These are phyloP conservation scores for Drosophila affinis DNA, from an alignment of 2,888 invertebrate genomes.

Conservation along the genomic window DNA sequence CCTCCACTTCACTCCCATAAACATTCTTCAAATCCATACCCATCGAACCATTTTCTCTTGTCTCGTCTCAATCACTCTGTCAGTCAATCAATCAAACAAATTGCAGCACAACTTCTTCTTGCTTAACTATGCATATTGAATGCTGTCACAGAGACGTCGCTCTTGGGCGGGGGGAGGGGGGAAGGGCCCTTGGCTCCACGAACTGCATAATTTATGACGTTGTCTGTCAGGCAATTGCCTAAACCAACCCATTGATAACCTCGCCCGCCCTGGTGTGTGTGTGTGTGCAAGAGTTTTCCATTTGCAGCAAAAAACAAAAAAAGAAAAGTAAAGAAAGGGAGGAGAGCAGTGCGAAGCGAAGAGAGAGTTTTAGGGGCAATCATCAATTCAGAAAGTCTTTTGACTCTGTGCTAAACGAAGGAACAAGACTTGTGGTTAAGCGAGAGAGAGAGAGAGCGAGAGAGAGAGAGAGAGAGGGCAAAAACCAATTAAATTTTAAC, in stretches of 20 bases:
- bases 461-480: slow-evolving; percentile 5
- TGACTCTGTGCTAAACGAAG: slow-evolving; percentile 33
- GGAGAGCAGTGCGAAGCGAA: neutral
- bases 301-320: slow-evolving; percentile 7
- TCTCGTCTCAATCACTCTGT: slow-evolving; percentile 58
- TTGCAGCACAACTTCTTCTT: slow-evolving; percentile 55
- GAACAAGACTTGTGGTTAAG: slow-evolving; percentile 22
- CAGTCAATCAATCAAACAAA: slow-evolving; percentile 74
- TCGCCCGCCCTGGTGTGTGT: neutral
- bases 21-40: neutral
- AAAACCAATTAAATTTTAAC: slow-evolving; percentile 71
- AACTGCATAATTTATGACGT: slow-evolving; percentile 64
- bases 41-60: neutral
- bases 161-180: neutral
- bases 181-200: slow-evolving; percentile 17
- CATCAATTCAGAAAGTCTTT: slow-evolving; percentile 51
- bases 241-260: slow-evolving; percentile 25
- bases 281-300: neutral
- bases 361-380: slow-evolving; percentile 28
- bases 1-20: slow-evolving; percentile 1
- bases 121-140: slow-evolving; percentile 70
- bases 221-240: slow-evolving; percentile 46
- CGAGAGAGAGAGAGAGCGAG: neutral
- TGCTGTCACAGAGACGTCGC: slow-evolving; percentile 57
- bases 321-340: slow-evolving; percentile 14